Evolutionary conservation across 2,797 vertebrate genomes (phyloP).

Genomic region (Poecilia picta): DNA sequence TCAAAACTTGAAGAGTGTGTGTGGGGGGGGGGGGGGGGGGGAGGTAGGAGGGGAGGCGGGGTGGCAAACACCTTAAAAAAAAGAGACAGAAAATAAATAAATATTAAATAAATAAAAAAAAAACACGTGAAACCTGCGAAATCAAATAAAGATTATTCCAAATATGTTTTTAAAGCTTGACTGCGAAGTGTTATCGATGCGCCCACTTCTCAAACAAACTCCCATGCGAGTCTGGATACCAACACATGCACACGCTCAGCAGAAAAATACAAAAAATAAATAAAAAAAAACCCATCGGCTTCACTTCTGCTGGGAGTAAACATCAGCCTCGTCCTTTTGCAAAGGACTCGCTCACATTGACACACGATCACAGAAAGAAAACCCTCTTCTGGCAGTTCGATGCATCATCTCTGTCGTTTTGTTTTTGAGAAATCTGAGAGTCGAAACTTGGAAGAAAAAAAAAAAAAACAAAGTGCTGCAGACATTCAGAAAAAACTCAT

Average conservation of each 20-base stretch:
- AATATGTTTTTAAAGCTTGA: slow-evolving; percentile 50
- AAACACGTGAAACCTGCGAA: slow-evolving; percentile 43
- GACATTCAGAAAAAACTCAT: not conserved
- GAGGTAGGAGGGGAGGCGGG: not conserved
- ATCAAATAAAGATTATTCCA: slow-evolving; percentile 71
- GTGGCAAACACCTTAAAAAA: slow-evolving; percentile 67
- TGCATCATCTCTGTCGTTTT: not conserved
- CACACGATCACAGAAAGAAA: slow-evolving; percentile 26
- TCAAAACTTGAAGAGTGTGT: slow-evolving; percentile 51
- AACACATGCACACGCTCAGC: slow-evolving; percentile 8
- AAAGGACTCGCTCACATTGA: slow-evolving; percentile 43
- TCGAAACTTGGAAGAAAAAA: not conserved
- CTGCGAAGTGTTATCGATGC: slow-evolving; percentile 62
- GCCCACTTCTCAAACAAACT: slow-evolving; percentile 66
- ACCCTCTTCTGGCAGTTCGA: not conserved
- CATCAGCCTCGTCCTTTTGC: slow-evolving; percentile 44
- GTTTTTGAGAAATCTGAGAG: not conserved
- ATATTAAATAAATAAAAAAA: slow-evolving; percentile 4
- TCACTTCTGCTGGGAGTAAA: slow-evolving; percentile 35
- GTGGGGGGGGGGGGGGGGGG: not conserved
- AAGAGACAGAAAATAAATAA: slow-evolving; percentile 7
- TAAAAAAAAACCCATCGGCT: slow-evolving; percentile 30
- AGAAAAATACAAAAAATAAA: not conserved
- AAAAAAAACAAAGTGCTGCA: not conserved
- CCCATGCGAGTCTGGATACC: slow-evolving; percentile 58